Evolutionary conservation across 2,888 invertebrate genomes (phyloP).

Genomic region (Drosophila atripex): DNA sequence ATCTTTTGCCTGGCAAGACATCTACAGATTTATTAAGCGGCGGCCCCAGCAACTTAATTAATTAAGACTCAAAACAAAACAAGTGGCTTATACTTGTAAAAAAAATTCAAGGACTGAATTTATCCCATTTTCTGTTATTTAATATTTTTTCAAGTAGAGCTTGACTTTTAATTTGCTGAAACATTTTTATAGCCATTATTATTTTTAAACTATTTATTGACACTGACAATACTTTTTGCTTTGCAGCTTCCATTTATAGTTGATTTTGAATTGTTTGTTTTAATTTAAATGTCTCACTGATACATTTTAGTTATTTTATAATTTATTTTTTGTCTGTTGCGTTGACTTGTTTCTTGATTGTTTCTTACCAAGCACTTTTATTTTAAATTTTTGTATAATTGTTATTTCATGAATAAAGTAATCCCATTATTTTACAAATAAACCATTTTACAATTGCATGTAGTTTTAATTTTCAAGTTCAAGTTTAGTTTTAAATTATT

Average conservation of each 20-base stretch:
- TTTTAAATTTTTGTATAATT: neutral
- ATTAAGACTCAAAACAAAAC: constrained; percentile 35
- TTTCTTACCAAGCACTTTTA: neutral
- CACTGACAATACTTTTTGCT: neutral
- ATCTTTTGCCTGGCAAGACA: constrained; percentile 34
- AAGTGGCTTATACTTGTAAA: constrained; percentile 29
- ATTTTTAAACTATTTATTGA: neutral
- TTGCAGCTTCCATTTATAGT: neutral
- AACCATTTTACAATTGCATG: neutral
- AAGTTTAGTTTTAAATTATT: neutral
- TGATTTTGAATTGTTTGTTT: neutral
- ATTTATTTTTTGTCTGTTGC: neutral
- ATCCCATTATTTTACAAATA: neutral
- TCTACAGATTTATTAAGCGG: constrained; percentile 28
- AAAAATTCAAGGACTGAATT: constrained; percentile 1
- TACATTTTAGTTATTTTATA: neutral
- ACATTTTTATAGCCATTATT: neutral
- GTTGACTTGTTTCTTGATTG: neutral
- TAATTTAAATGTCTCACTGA: neutral
- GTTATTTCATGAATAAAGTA: neutral
- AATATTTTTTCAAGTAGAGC: neutral
- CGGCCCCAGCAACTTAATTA: constrained; percentile 40
- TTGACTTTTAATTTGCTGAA: constrained; percentile 14
- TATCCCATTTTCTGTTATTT: constrained; percentile 2
- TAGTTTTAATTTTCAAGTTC: neutral